Conservation (phyloP, 30 jellyfish, hydroid and myxozoan genomes). For the Clytia hemisphaerica region DNA sequence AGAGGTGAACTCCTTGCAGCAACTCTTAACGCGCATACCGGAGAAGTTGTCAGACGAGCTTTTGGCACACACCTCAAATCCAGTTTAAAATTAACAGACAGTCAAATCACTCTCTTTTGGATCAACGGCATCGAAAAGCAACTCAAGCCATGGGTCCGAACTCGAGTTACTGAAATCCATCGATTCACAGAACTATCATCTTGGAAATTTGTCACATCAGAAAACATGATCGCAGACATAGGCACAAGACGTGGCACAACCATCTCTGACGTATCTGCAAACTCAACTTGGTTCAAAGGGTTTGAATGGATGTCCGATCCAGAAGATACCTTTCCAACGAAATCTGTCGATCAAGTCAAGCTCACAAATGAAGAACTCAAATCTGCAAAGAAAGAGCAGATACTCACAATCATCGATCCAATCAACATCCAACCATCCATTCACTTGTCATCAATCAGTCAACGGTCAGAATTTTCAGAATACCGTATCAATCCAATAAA, state of each 20-base stretch:
- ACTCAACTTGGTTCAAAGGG: constrained; percentile 3
- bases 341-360: constrained; percentile 1
- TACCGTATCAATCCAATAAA: background rate
- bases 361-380: background rate
- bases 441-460: background rate
- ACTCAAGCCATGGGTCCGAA: constrained; percentile 10
- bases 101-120: constrained; percentile 6
- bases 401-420: no score
- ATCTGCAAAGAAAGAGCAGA: background rate
- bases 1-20: no score
- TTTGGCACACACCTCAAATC: background rate
- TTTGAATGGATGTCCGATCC: no score
- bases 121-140: background rate
- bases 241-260: no score
- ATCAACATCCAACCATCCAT: no score
- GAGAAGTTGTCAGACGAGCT: constrained; percentile 10
- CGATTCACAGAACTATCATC: background rate
- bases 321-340: background rate
- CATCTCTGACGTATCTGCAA: background rate
- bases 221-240: constrained; percentile 12
- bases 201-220: background rate
- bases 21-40: background rate
- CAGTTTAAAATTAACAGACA: constrained; percentile 2
- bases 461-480: constrained; percentile 6
- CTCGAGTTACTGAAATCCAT: background rate